Evolutionary conservation across 92 coral and sea anemone genomes (phyloP).

Genomic region (Phenganax stokvisi): DNA sequence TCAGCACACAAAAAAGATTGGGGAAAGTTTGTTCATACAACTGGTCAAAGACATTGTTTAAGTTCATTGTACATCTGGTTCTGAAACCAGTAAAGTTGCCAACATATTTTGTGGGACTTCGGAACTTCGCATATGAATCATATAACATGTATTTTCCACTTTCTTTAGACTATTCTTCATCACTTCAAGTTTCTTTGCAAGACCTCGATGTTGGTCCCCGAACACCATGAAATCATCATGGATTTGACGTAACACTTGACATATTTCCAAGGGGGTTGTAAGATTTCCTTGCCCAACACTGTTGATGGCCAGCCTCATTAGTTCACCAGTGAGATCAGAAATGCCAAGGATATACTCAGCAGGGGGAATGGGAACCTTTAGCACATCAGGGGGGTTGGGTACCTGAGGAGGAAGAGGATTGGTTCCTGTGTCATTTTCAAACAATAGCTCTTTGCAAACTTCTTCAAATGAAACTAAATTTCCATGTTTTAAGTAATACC

Average conservation of each 20-base stretch:
- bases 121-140: constrained; percentile 78
- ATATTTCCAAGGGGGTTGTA: constrained; percentile 65
- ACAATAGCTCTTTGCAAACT: constrained; percentile 50
- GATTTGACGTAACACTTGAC: constrained; percentile 62
- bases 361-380: constrained; percentile 56
- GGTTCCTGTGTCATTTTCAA: constrained; percentile 46
- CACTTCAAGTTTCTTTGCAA: constrained; percentile 63
- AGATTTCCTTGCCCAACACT: constrained; percentile 80
- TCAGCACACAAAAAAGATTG: too few relatives aligned
- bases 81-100: constrained; percentile 39
- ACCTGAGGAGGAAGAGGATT: background rate
- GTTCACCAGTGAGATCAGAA: constrained; percentile 94
- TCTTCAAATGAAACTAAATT: constrained; percentile 61
- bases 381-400: background rate
- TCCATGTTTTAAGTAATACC: constrained; percentile 59
- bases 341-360: constrained; percentile 79
- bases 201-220: constrained; percentile 61
- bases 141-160: constrained; percentile 88
- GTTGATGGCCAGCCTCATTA: constrained; percentile 88
- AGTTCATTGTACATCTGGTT: constrained; percentile 1
- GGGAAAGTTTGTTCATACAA: background rate
- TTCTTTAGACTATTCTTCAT: constrained; percentile 68
- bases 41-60: background rate
- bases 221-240: constrained; percentile 68
- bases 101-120: constrained; percentile 79